phyloP scores from a whole-genome alignment of 2,888 invertebrate genomes.

The Archaeoteleia sp. region DNA sequence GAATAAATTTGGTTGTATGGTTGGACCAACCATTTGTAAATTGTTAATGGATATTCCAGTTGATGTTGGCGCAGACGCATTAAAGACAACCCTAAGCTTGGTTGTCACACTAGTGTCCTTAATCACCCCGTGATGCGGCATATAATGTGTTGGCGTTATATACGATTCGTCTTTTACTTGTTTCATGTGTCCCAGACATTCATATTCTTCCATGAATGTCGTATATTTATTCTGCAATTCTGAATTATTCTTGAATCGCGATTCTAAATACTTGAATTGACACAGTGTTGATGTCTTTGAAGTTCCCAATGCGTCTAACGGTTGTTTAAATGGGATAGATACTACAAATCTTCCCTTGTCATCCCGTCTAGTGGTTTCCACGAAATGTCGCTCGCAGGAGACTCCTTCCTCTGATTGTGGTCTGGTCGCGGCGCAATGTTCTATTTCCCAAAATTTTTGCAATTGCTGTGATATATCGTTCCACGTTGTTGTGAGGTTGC shows the following conservation, averaged over 20 bases:
- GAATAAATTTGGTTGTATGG: conserved; percentile 48
- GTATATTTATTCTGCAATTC: neutral
- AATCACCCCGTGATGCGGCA: conserved; percentile 60
- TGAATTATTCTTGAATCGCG: neutral
- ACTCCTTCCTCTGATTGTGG: conserved; percentile 9
- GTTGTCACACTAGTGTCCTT: conserved; percentile 55
- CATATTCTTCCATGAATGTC: conserved; percentile 15
- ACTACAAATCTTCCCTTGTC: conserved; percentile 14
- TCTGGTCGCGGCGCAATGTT: conserved; percentile 11
- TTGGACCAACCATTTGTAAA: conserved; percentile 51
- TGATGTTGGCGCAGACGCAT: conserved; percentile 54
- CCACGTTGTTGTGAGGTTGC: no score
- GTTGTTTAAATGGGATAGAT: conserved; percentile 16
- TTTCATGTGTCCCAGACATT: conserved; percentile 1
- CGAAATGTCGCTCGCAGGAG: conserved; percentile 11
- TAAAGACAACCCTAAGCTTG: conserved; percentile 60
- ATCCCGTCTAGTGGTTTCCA: conserved; percentile 3
- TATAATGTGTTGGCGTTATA: conserved; percentile 24
- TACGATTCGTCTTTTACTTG: neutral
- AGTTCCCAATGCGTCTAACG: conserved; percentile 15
- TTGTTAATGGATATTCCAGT: conserved; percentile 57
- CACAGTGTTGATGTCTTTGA: conserved; percentile 8
- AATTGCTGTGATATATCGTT: conserved; percentile 15
- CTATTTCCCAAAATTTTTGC: conserved; percentile 25
- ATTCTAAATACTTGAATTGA: conserved; percentile 8